Percentiles rank a stretch among this genome's conserved stretches.
These are phyloP conservation scores for Ephestia elutella DNA, from an alignment of 1,140 invertebrate species.

Conservation along the genomic window DNA sequence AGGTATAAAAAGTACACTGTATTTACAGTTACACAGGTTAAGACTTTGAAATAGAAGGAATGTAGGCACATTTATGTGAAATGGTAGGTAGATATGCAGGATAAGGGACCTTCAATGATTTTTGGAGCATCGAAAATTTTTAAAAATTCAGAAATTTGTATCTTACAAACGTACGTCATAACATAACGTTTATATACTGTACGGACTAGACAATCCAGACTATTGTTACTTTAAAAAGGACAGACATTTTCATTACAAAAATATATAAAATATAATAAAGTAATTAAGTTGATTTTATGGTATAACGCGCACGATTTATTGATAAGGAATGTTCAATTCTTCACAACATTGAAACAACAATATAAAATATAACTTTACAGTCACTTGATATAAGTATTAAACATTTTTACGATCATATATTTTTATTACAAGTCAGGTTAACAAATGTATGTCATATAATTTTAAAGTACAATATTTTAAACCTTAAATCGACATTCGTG, in stretches of 20 bases:
- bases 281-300: too few species aligned
- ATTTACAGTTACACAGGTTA: constrained; percentile 8
- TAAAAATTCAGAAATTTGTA: too few species aligned
- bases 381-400: constrained; percentile 3
- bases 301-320: not conserved
- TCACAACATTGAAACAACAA: constrained; percentile 17
- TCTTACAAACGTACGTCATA: too few species aligned
- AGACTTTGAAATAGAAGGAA: constrained; percentile 11
- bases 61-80: constrained; percentile 12
- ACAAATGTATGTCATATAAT: not conserved
- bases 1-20: constrained; percentile 31
- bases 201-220: too few species aligned
- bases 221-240: too few species aligned
- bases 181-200: too few species aligned
- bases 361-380: constrained; percentile 14
- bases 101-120: too few species aligned
- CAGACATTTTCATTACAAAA: too few species aligned
- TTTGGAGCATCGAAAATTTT: too few species aligned
- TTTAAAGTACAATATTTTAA: not conserved
- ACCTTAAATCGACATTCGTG: constrained; percentile 10
- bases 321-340: not conserved
- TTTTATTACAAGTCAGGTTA: not conserved
- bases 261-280: too few species aligned
- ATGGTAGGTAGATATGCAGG: not conserved
- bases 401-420: constrained; percentile 12